Evolutionary conservation across 2,113 vertebrate genomes (phyloP), one percentile per base, ranked within the genome.

Genomic region (Odocoileus hemionus): DNA sequence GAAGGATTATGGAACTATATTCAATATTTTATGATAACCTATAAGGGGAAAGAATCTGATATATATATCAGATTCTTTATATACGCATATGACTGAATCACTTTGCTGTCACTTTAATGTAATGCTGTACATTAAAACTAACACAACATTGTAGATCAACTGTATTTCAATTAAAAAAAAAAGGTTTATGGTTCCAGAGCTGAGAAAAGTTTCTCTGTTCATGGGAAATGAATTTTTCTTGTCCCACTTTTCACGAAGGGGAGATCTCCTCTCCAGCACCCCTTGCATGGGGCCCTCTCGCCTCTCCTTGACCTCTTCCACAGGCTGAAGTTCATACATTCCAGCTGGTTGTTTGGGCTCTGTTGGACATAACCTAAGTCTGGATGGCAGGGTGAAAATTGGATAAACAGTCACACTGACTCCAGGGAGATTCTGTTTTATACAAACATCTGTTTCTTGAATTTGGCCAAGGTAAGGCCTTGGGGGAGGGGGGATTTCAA

Each of bases 401-500:
- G 54, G 64, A 97, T 98, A 92, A 98, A 98, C 96, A 98, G 96
- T 36, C 92, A 55, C 36, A 11, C 45, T 21, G 87, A 84, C 97
- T 96, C 95, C 12, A 16, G 92, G 92, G 97, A 97, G 55, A 25
- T 15, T 57, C 70, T 58, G 89, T 82, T 91, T 45, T 6, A 80
- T 80, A 61, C 76, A 95, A 96, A 97, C 98, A 97, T 98, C 98
- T 98, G 98, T 95, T 98, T 98, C 95, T 97, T 97, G 90, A 95
- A 92, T 98, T 97, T 97, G 97, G 96, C 95, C 47, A 55, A 25
- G 16, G 57, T 80, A n/a, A 97, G 79, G 85, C 92, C 64, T 97
- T 97, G 13, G 64, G 90, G 74, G 94, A 88, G 25, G 43, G 45
- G 30, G 55, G 47, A 70, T 93, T 89, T 39, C 45, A n/a, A 58